Evolutionary conservation across 2,888 invertebrate species (phyloP).

Genomic region (Lochmaea crataegi): DNA sequence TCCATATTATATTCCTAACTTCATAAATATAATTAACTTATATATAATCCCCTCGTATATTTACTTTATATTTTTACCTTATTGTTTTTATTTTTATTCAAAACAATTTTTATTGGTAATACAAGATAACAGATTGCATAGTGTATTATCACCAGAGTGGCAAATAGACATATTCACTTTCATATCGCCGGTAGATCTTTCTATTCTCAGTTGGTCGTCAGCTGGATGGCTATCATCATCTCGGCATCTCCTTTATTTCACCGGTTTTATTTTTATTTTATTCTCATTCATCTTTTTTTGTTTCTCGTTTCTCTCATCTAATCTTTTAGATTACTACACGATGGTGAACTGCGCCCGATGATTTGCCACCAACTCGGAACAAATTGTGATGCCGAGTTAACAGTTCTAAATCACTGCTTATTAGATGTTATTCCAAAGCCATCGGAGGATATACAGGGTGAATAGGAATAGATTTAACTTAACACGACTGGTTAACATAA

Average conservation of each 20-base stretch:
- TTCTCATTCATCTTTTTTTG: conserved; percentile 1
- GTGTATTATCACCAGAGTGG: conserved; percentile 5
- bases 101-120: too few species aligned
- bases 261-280: conserved; percentile 13
- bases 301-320: conserved; percentile 5
- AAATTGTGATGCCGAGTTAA: conserved; percentile 72
- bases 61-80: too few species aligned
- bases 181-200: conserved; percentile 14
- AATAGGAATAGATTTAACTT: not conserved
- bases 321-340: conserved; percentile 9
- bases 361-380: conserved; percentile 83
- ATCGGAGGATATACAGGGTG: not conserved
- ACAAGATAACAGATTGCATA: too few species aligned
- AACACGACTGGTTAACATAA: too few species aligned
- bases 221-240: conserved; percentile 12
- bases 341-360: conserved; percentile 70
- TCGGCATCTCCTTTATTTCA: conserved; percentile 13
- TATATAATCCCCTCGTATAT: too few species aligned
- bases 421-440: not conserved
- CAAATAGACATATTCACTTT: conserved; percentile 17
- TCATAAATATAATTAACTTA: too few species aligned
- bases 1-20: too few species aligned
- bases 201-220: conserved; percentile 5
- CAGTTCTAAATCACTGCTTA: conserved; percentile 5
- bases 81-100: too few species aligned